A percentile compares a stretch with the other conserved stretches of the same genome.
These are phyloP conservation scores for Salvator merianae DNA, from an alignment of 2,113 vertebrate genomes.

Conservation along the genomic window DNA sequence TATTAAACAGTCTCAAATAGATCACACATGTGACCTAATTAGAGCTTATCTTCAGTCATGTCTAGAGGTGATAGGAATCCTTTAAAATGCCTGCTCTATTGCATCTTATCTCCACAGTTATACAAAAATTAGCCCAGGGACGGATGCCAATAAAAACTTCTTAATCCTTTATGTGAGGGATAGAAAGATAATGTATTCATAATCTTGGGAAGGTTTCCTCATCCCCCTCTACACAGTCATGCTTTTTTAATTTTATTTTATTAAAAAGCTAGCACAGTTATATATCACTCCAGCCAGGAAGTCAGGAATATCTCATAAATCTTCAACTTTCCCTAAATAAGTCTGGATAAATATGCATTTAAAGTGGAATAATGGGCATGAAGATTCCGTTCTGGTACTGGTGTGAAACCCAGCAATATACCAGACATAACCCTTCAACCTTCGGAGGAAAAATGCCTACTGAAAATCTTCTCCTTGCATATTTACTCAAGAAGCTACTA, in stretches of 20 bases:
- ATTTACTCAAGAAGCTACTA: background rate
- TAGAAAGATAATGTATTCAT: background rate
- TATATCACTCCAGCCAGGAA: background rate
- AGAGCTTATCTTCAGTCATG: background rate
- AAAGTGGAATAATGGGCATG: too few relatives aligned
- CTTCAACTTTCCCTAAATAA: background rate
- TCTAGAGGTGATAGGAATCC: background rate
- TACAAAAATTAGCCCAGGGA: background rate
- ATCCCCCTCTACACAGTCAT: background rate
- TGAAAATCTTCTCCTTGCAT: too few relatives aligned
- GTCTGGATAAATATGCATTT: too few relatives aligned
- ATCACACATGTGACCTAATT: background rate
- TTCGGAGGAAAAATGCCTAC: background rate
- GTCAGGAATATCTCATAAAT: background rate
- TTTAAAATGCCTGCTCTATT: background rate
- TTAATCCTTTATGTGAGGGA: conserved; percentile 6
- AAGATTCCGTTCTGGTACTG: too few relatives aligned
- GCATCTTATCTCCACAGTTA: conserved; percentile 2
- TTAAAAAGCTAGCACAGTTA: background rate
- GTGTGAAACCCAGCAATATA: background rate
- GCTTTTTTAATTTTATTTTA: background rate
- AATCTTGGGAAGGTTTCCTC: background rate
- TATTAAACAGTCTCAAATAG: conserved; percentile 6
- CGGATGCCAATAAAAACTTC: background rate
- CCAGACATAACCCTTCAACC: background rate